These are phyloP conservation scores for Diadumene lineata DNA, from an alignment of 92 coral and sea anemone species.

Conservation along the genomic window DNA sequence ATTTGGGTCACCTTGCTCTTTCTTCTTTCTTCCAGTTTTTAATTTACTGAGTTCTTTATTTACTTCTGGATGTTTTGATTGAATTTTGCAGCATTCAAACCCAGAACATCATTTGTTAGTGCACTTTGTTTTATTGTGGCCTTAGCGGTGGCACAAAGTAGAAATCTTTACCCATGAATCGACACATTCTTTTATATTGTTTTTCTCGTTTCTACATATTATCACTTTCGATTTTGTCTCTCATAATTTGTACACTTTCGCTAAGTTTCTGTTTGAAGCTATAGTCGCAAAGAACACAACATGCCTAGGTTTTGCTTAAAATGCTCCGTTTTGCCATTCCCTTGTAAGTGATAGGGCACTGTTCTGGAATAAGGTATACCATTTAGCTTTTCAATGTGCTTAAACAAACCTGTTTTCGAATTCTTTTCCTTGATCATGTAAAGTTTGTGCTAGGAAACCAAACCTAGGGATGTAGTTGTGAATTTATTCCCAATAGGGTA, in stretches of 20 bases:
- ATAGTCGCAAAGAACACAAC: too few species aligned
- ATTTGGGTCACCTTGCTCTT: slow-evolving; percentile 22
- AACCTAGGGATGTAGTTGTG: too few species aligned
- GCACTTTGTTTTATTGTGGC: slow-evolving; percentile 37
- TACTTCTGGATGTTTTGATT: slow-evolving; percentile 12
- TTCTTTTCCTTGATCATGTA: too few species aligned
- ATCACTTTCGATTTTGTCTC: slow-evolving; percentile 31
- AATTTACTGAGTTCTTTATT: slow-evolving; percentile 25
- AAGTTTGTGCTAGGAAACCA: too few species aligned
- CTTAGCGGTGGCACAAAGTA: slow-evolving; percentile 33
- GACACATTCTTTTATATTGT: slow-evolving; percentile 14
- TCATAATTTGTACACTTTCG: slow-evolving; percentile 30
- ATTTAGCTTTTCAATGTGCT: too few species aligned
- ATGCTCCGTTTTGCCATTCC: too few species aligned
- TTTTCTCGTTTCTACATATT: slow-evolving; percentile 15
- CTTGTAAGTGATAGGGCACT: too few species aligned
- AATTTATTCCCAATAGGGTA: too few species aligned
- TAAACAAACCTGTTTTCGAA: too few species aligned
- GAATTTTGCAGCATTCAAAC: slow-evolving; percentile 21
- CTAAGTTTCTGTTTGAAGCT: too few species aligned
- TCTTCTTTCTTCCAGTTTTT: slow-evolving; percentile 22
- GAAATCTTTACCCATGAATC: slow-evolving; percentile 17
- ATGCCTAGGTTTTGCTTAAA: too few species aligned
- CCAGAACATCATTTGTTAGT: slow-evolving; percentile 5
- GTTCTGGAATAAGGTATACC: too few species aligned